Evolutionary conservation across 92 coral and sea anemone species (phyloP).

Genomic region (Zoanthus sociatus): DNA sequence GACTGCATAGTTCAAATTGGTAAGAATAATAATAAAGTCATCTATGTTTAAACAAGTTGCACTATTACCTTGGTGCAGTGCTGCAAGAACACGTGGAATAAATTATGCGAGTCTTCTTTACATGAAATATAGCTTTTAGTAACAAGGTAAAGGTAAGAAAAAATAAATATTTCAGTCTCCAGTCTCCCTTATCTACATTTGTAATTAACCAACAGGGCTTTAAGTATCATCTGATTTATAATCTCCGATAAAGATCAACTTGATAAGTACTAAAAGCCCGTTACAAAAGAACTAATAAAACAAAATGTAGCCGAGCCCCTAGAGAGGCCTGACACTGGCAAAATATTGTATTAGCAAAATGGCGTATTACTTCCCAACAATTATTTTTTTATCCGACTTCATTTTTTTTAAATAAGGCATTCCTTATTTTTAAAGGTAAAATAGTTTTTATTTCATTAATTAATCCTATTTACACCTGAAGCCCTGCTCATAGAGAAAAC

Average conservation of each 20-base stretch:
- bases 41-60: neutral
- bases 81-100: constrained; percentile 1
- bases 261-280: neutral
- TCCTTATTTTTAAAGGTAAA: too few relatives aligned
- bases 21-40: constrained; percentile 15
- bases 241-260: neutral
- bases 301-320: too few relatives aligned
- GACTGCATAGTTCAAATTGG: constrained; percentile 29
- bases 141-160: neutral
- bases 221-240: neutral
- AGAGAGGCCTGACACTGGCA: constrained; percentile 18
- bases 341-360: too few relatives aligned
- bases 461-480: too few relatives aligned
- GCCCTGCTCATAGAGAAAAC: too few relatives aligned
- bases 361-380: too few relatives aligned
- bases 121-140: neutral
- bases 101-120: neutral
- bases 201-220: neutral
- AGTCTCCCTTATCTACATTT: neutral
- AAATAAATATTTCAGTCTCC: neutral
- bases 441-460: too few relatives aligned
- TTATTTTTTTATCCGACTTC: too few relatives aligned
- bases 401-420: too few relatives aligned
- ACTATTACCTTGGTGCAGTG: neutral
- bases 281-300: too few relatives aligned